Evolutionary conservation across 1,140 invertebrate genomes (phyloP).

Genomic region (Drosophila nasuta): DNA sequence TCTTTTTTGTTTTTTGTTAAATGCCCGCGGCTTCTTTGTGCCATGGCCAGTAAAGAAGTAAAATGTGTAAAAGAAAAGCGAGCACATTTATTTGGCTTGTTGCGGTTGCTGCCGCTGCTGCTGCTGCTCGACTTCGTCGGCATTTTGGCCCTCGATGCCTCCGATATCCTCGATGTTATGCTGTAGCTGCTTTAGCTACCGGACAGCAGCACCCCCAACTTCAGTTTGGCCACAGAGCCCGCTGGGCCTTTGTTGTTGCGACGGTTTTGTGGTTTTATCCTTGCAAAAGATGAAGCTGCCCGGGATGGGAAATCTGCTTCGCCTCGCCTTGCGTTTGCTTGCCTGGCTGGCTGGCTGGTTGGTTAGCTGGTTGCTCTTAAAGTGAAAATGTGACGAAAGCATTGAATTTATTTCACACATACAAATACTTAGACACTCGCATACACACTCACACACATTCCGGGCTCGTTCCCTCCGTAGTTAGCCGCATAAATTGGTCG

Average conservation of each 20-base stretch:
- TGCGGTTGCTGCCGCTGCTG: constrained; percentile 55
- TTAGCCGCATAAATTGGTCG: constrained; percentile 75
- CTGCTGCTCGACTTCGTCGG: background rate
- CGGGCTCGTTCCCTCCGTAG: constrained; percentile 9
- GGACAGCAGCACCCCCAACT: background rate
- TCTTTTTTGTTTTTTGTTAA: constrained; percentile 56
- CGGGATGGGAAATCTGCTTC: too few relatives aligned
- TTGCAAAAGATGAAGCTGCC: constrained; percentile 41
- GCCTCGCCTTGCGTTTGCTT: background rate
- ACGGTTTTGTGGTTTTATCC: constrained; percentile 72
- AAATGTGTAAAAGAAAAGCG: constrained; percentile 49
- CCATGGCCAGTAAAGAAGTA: constrained; percentile 21
- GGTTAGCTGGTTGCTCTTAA: constrained; percentile 39
- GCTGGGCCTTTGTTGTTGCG: constrained; percentile 66
- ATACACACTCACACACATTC: constrained; percentile 8
- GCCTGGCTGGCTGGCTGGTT: background rate
- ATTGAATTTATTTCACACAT: constrained; percentile 63
- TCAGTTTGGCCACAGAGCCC: constrained; percentile 27
- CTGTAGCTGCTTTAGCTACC: background rate
- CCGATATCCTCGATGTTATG: background rate
- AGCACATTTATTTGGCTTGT: constrained; percentile 79
- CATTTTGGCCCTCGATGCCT: background rate
- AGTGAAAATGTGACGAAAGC: constrained; percentile 75
- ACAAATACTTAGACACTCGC: background rate
- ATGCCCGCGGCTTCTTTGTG: constrained; percentile 71